These are phyloP conservation scores for Napeogenes sylphis DNA, from an alignment of 2,888 invertebrate species.

Conservation along the genomic window DNA sequence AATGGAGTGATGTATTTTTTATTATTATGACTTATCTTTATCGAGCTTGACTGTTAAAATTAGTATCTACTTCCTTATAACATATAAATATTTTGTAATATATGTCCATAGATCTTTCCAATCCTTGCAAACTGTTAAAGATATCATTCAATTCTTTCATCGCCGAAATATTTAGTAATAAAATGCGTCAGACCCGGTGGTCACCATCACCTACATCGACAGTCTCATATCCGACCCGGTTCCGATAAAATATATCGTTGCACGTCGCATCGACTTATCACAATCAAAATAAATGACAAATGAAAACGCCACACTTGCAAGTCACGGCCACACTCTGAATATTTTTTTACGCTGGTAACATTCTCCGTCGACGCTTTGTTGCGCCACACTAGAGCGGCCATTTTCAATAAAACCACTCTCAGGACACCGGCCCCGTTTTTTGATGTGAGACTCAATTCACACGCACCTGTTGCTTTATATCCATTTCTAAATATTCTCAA, in stretches of 20 bases:
- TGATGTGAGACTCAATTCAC: slow-evolving; percentile 55
- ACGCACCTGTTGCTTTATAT: slow-evolving; percentile 64
- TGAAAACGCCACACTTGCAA: slow-evolving; percentile 72
- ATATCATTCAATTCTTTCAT: not conserved
- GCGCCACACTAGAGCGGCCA: slow-evolving; percentile 57
- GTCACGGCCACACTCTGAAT: slow-evolving; percentile 58
- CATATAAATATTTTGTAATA: too few relatives aligned
- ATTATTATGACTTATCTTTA: not conserved
- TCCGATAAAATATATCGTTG: slow-evolving; percentile 53
- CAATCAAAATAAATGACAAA: slow-evolving; percentile 79
- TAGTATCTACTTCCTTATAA: too few relatives aligned
- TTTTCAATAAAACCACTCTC: slow-evolving; percentile 71
- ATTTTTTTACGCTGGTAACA: slow-evolving; percentile 59
- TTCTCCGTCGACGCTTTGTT: slow-evolving; percentile 64
- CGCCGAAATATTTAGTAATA: not conserved
- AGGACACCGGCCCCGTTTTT: slow-evolving; percentile 59
- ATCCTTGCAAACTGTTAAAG: too few relatives aligned
- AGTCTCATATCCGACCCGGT: slow-evolving; percentile 32
- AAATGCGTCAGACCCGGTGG: slow-evolving; percentile 29
- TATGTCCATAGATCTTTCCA: too few relatives aligned
- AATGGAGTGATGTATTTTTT: not conserved
- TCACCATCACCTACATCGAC: slow-evolving; percentile 25
- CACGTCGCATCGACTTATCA: slow-evolving; percentile 65
- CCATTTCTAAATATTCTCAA: slow-evolving; percentile 33
- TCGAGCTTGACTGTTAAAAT: too few relatives aligned